Conservation (phyloP, 2,888 invertebrate species). For the Cerceris ruficornis region DNA sequence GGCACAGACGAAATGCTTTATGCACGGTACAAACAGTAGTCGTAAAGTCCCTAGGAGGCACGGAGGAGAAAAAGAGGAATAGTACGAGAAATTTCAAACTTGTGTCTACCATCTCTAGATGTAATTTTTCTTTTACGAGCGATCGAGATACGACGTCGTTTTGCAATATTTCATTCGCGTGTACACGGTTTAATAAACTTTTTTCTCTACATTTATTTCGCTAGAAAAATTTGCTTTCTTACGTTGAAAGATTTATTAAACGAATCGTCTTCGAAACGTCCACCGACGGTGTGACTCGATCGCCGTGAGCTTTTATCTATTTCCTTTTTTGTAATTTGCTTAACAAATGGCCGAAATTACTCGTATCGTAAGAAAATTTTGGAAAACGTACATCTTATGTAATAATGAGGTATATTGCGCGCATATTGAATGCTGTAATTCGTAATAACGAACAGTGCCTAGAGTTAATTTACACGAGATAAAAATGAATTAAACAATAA, state of each 20-base stretch:
- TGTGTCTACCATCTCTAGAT: slow-evolving; percentile 79
- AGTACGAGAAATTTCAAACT: slow-evolving; percentile 77
- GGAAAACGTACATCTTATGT: slow-evolving; percentile 47
- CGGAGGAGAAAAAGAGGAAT: slow-evolving; percentile 47
- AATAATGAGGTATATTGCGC: slow-evolving; percentile 33
- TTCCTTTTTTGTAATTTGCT: slow-evolving; percentile 60
- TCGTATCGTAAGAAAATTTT: slow-evolving; percentile 62
- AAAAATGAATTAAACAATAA: slow-evolving; percentile 57
- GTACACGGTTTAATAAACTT: neutral
- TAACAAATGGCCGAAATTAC: slow-evolving; percentile 66
- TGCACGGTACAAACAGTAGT: slow-evolving; percentile 22
- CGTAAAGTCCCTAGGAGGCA: slow-evolving; percentile 31
- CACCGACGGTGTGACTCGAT: slow-evolving; percentile 40
- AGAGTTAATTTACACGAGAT: slow-evolving; percentile 49
- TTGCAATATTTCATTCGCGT: neutral
- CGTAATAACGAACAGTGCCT: slow-evolving; percentile 56
- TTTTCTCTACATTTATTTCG: neutral
- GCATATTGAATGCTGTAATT: slow-evolving; percentile 35
- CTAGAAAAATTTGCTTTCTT: neutral
- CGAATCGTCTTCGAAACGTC: neutral
- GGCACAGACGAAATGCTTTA: slow-evolving; percentile 36
- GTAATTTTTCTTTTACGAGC: slow-evolving; percentile 56
- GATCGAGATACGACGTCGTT: slow-evolving; percentile 53
- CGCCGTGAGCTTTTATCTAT: slow-evolving; percentile 61
- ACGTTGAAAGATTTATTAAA: neutral